A percentile compares a stretch with the other conserved stretches of the same genome.
Conservation (phyloP, 2,113 vertebrate species). For the Megaceryle maxima region DNA sequence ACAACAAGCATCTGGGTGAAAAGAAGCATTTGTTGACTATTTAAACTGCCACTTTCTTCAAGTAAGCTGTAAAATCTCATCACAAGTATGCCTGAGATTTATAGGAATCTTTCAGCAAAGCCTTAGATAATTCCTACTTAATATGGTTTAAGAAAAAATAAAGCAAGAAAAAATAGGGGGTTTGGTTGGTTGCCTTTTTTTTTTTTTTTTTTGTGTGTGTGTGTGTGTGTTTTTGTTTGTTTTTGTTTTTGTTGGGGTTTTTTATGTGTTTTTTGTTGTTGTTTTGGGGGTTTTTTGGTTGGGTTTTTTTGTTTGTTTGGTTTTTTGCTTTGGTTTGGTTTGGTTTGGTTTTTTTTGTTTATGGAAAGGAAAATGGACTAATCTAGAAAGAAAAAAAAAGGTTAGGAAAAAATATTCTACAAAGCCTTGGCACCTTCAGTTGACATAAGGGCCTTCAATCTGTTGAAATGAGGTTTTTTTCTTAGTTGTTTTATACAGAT, state of each 20-base stretch:
- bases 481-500: neutral
- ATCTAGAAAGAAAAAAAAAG: neutral
- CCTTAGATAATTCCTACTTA: neutral
- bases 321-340: too few relatives aligned
- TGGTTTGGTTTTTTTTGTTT: neutral
- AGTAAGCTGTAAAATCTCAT: neutral
- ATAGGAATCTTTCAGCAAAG: neutral
- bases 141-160: neutral
- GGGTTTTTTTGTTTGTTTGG: too few relatives aligned
- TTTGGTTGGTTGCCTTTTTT: too few relatives aligned
- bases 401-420: neutral
- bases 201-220: too few relatives aligned
- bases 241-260: too few relatives aligned
- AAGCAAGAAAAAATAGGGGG: too few relatives aligned
- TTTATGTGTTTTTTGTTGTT: too few relatives aligned
- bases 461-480: neutral
- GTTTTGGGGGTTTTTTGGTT: too few relatives aligned
- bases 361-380: neutral
- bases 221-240: too few relatives aligned
- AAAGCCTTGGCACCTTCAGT: neutral
- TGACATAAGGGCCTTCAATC: constrained; percentile 10
- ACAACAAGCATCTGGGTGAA: neutral
- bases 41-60: neutral
- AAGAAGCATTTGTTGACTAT: neutral
- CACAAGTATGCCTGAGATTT: neutral